These are phyloP conservation scores for Macrocentrus cingulum DNA, from an alignment of 1,140 invertebrate species.

Conservation along the genomic window DNA sequence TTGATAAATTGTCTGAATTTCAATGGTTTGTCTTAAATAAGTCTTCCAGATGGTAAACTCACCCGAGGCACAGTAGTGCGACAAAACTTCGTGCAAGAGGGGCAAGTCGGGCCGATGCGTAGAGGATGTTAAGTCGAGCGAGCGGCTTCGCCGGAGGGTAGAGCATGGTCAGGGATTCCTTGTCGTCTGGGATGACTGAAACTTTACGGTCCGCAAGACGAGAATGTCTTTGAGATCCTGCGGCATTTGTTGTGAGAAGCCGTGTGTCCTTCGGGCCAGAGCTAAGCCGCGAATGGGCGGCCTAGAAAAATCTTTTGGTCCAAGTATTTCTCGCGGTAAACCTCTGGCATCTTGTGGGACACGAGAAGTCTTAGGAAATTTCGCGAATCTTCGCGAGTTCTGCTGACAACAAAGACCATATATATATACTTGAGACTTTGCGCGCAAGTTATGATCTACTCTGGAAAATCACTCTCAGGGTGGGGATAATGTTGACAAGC, in stretches of 20 bases:
- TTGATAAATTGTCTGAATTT: no score
- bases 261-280: conserved; percentile 22
- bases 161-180: conserved; percentile 57
- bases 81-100: no score
- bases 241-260: conserved; percentile 38
- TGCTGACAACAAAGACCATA: neutral
- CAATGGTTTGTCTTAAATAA: no score
- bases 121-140: conserved; percentile 48
- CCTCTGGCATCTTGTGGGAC: conserved; percentile 32
- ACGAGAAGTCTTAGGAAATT: neutral
- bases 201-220: conserved; percentile 52
- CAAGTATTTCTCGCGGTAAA: conserved; percentile 33
- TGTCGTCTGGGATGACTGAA: conserved; percentile 42
- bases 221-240: conserved; percentile 58
- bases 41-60: no score
- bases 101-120: no score
- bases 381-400: neutral
- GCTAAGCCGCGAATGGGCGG: no score
- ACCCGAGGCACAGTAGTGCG: no score
- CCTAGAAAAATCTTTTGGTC: conserved; percentile 40
- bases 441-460: no score
- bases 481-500: conserved; percentile 46
- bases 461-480: neutral
- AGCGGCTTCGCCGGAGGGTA: conserved; percentile 42
- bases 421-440: no score